Base-by-base conservation (phyloP, 1,140 invertebrate species). In the Aphidius gifuensis region DNA sequence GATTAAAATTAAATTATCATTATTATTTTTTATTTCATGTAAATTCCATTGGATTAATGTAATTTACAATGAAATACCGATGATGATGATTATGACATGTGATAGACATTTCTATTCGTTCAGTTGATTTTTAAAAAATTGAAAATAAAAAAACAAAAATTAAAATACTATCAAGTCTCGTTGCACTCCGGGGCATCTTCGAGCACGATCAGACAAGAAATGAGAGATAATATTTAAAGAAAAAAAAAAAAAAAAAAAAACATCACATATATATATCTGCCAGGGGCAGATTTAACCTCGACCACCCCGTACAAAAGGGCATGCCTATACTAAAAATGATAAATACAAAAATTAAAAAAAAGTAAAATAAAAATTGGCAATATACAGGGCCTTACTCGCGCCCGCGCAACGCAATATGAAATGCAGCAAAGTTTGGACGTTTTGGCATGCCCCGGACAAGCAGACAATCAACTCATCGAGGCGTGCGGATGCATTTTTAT, bases 401-500 rank as follows among this genome's bases (percentile, higher is more conserved):
- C 66, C 72, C 74, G 73, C 74, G 76, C 74, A 78, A 75, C 71
- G 69, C 75, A 75, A 78, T 80, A 79, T 79, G 77, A 80, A 78
- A 80, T 80, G 79, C 78, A 77, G 23, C 23, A 74, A 73, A 77
- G 76, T 79, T 79, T 68, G 74, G 78, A 81, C 78, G 77, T 81
- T 81, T 80, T 81, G 78, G 78, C 79, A 80, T 80, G 23, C 23
- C 23, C 72, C 75, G 75, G 77, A 80, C 79, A 80, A 80, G 78
- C 78, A 78, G 79, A 80, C 79, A 80, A 80, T 80, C 79, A 81
- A 79, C 77, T 79, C 79, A 81, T 81, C 79, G 78, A 81, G 79
- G 74, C 78, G 78, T 79, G 79, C 70, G 73, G 77, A 79, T 80
- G 79, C 79, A 81, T 81, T 81, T 81, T 81, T 81, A 78, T 80